Base-by-base conservation (phyloP, 2,113 vertebrate genomes). In the Dryoscopus gambensis region DNA sequence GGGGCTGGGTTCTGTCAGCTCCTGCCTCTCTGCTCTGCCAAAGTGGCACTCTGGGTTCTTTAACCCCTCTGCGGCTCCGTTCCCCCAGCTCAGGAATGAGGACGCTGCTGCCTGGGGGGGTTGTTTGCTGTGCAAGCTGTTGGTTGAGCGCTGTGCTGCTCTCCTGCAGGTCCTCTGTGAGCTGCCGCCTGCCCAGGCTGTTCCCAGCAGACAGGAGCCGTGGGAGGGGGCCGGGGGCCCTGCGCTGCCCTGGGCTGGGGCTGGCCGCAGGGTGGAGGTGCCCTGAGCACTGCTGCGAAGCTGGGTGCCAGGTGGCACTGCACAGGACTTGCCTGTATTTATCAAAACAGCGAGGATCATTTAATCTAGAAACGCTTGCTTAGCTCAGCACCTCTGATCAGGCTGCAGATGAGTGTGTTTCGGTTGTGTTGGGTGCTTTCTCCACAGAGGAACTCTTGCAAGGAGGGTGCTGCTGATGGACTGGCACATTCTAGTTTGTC, bases 381-480 rank as follows among this genome's bases (percentile, higher is more conserved):
- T 33, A 18, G 33, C 77, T 84, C 70, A 39, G 4, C 4, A 0
- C 2, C 0, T 25, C 35, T 64, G 63, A 6, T 17, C 30, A 15
- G 57, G 20, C 6, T 37, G 65, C 37, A 70, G 40, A 15, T 6
- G 18, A 39, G 42, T 0, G 0, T 17, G 9, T 40, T 57, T 12
- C n/a, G 5, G 0, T 56, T 40, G 11, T 46, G 25, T 7, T 50
- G 57, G 68, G 18, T n/a, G 49, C n/a, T 27, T 40, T 82, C 37
- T 62, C n/a, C 53, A 19, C 33, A 5, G n/a, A 63, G 55, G 49
- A 55, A 2, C 8, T 37, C 62, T 19, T 56, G 42, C 22, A 37
- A n/a, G 31, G 56, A 90, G 37, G 44, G 28, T 89, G 49, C 70
- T 78, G 57, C 55, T 25, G 12, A 33, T 2, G 3, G n/a, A 6